These are phyloP conservation scores for Drosophila subsilvestris DNA, from an alignment of 2,888 invertebrate genomes.

Conservation along the genomic window DNA sequence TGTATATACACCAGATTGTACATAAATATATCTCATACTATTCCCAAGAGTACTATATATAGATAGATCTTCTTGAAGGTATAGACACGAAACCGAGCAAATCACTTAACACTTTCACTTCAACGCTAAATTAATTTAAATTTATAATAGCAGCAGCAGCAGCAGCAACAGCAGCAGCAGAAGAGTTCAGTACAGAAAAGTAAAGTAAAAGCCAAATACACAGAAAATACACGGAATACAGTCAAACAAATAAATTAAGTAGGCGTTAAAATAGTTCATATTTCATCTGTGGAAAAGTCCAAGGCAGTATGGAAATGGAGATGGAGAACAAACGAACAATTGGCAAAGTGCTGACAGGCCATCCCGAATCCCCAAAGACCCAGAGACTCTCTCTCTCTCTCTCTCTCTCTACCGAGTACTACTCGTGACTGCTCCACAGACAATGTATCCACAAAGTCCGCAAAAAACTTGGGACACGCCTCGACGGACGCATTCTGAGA, in stretches of 20 bases:
- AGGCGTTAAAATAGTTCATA: slow-evolving; percentile 84
- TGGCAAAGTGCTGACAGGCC: slow-evolving; percentile 75
- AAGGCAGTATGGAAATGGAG: slow-evolving; percentile 48
- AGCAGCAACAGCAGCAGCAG: slow-evolving; percentile 30
- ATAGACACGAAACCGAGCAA: slow-evolving; percentile 42
- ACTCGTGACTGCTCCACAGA: background rate
- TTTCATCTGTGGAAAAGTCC: slow-evolving; percentile 78
- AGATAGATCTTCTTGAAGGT: slow-evolving; percentile 23
- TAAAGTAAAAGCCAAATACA: no score
- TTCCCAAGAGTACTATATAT: slow-evolving; percentile 2
- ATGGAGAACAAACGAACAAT: slow-evolving; percentile 63
- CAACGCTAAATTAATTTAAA: slow-evolving; percentile 80
- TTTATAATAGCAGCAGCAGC: slow-evolving; percentile 61
- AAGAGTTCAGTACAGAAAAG: no score
- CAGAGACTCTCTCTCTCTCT: background rate
- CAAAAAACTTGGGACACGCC: slow-evolving; percentile 44
- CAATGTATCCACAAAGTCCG: slow-evolving; percentile 43
- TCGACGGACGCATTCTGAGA: slow-evolving; percentile 39
- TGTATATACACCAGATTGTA: slow-evolving; percentile 16
- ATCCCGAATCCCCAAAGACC: slow-evolving; percentile 15
- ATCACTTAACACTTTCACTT: slow-evolving; percentile 73
- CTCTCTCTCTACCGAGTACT: background rate
- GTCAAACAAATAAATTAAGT: slow-evolving; percentile 81
- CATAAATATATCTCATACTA: background rate
- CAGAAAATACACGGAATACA: background rate